Percentiles rank a stretch among this genome's conserved stretches.
These are phyloP conservation scores for Hirundichthys speculiger DNA, from an alignment of 2,113 vertebrate genomes.

Conservation along the genomic window DNA sequence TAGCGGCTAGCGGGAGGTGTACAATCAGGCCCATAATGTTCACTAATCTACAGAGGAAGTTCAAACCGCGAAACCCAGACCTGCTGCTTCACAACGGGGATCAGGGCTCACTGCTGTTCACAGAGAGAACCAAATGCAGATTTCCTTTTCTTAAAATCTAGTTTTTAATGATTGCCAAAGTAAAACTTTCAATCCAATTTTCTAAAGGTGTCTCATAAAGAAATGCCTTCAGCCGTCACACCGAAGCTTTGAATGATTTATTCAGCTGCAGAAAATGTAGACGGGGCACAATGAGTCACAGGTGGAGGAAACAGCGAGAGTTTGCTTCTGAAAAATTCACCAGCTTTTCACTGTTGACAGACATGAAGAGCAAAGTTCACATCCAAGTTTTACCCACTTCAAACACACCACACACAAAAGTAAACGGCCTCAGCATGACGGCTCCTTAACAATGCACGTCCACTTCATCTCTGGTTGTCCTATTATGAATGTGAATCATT, in stretches of 20 bases:
- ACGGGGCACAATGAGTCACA: not conserved
- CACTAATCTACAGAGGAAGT: not conserved
- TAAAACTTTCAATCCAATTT: not conserved
- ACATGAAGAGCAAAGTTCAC: constrained; percentile 21
- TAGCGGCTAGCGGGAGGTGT: too few species aligned
- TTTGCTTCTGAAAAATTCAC: constrained; percentile 16
- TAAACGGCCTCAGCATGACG: not conserved
- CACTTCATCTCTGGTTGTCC: not conserved
- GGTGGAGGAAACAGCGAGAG: not conserved
- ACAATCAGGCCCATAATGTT: too few species aligned
- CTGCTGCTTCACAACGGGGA: too few species aligned
- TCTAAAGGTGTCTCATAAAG: not conserved
- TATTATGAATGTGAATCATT: constrained; percentile 5
- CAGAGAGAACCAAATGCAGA: too few species aligned
- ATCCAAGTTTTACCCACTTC: constrained; percentile 20
- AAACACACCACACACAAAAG: not conserved
- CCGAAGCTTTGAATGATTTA: not conserved
- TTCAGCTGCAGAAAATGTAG: not conserved
- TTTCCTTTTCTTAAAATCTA: not conserved
- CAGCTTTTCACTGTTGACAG: not conserved
- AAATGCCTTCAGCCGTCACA: not conserved
- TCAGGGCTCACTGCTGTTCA: not conserved
- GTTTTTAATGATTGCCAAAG: not conserved
- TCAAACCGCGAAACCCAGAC: not conserved
- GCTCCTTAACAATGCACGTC: constrained; percentile 1